A percentile compares a stretch with the other conserved stretches of the same genome.
These are phyloP conservation scores for Amorpha juglandis DNA, from an alignment of 2,888 invertebrate genomes.

Conservation along the genomic window DNA sequence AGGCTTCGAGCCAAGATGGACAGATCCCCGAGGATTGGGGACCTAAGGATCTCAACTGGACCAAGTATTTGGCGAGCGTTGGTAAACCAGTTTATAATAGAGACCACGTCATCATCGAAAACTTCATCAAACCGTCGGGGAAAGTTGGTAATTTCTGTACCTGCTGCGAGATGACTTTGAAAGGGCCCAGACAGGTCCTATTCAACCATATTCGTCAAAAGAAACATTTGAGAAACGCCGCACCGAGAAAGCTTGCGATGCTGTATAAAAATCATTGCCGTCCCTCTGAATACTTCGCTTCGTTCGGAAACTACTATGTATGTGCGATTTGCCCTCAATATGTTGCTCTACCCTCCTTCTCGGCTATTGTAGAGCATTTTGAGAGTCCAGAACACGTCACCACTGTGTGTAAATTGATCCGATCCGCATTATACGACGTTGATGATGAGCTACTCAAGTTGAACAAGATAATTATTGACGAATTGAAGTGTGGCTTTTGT, in stretches of 20 bases:
- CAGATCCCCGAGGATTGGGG: slow-evolving; percentile 77
- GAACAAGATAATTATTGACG: slow-evolving; percentile 55
- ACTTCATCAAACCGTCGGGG: slow-evolving; percentile 75
- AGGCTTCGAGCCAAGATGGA: slow-evolving; percentile 62
- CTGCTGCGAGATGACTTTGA: slow-evolving; percentile 76
- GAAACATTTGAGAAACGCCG: slow-evolving; percentile 76
- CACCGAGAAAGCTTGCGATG: slow-evolving; percentile 67
- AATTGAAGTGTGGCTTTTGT: slow-evolving; percentile 62
- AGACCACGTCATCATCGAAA: slow-evolving; percentile 76
- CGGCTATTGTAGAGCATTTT: slow-evolving; percentile 74
- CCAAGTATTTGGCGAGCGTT: slow-evolving; percentile 72
- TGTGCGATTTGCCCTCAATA: slow-evolving; percentile 70
- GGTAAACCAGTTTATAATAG: slow-evolving; percentile 70
- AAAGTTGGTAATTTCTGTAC: slow-evolving; percentile 75
- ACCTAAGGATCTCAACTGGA: slow-evolving; percentile 75
- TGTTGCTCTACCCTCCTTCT: slow-evolving; percentile 71
- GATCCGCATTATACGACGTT: slow-evolving; percentile 60
- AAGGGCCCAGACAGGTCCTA: slow-evolving; percentile 75
- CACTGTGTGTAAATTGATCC: slow-evolving; percentile 63
- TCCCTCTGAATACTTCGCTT: slow-evolving; percentile 74
- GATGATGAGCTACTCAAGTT: slow-evolving; percentile 53
- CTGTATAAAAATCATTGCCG: slow-evolving; percentile 74
- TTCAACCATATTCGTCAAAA: slow-evolving; percentile 80
- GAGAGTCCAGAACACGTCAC: slow-evolving; percentile 68
- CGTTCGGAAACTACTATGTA: slow-evolving; percentile 76